Evolutionary conservation across 2,888 invertebrate species (phyloP).

Genomic region (Sericinus montela): DNA sequence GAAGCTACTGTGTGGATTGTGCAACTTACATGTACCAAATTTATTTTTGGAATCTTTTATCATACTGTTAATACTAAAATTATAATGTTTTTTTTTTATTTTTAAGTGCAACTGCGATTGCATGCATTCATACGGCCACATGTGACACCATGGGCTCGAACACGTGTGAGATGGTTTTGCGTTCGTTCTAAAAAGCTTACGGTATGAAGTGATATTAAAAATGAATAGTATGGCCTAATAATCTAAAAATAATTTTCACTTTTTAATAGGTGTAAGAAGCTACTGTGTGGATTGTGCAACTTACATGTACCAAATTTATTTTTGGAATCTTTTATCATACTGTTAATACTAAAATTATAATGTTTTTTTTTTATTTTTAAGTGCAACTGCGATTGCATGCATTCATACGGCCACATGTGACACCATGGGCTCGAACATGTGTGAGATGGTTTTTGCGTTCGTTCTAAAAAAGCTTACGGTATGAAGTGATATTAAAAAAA

Average conservation of each 20-base stretch:
- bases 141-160: conserved; percentile 40
- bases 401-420: conserved; percentile 51
- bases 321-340: no score
- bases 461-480: conserved; percentile 2
- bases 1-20: no score
- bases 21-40: no score
- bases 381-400: conserved; percentile 45
- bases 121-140: conserved; percentile 49
- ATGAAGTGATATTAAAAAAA: conserved; percentile 4
- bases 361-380: conserved; percentile 28
- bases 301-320: no score
- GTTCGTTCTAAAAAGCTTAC: conserved; percentile 3
- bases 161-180: conserved; percentile 35
- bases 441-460: conserved; percentile 31
- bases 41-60: no score
- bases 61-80: no score
- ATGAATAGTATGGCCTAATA: background rate
- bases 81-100: conserved; percentile 24
- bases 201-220: conserved; percentile 8
- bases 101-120: conserved; percentile 44
- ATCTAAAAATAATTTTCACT: no score
- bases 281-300: no score
- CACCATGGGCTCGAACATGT: conserved; percentile 39
- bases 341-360: no score
- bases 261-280: no score